Base-by-base conservation (phyloP, 2,888 invertebrate genomes). In the Cantharis rufa region DNA sequence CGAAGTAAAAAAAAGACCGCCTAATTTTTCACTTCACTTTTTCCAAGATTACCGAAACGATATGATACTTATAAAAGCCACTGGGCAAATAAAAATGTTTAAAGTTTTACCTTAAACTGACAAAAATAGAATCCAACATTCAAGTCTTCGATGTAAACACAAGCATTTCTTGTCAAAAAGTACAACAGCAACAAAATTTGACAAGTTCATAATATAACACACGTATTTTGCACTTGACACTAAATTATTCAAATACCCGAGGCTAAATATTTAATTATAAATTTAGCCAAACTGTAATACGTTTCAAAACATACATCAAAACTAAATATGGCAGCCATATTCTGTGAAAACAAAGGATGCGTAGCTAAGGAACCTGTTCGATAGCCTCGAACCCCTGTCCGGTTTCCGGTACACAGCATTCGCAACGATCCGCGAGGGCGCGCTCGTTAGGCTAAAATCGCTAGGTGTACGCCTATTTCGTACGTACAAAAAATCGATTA, bases 281-380 rank as follows among this genome's bases (percentile, higher is more conserved):
- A 85, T 85, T 87, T 84, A 82, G 82, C 84, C 82, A 84, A 87
- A 86, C 84, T 84, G 85, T 84, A 85, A 86, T 82, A 88, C 89
- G 89, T 89, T 89, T 91, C 91, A 93, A 93, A 93, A 93, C 93
- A 93, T 93, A 92, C 92, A 92, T 92, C 91, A 92, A 92, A 93
- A 90, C 93, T 92, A 93, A 94, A 94, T 93, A 94, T 93, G 94
- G 94, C 94, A 93, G 93, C 93, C 93, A 94, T 93, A 93, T 92
- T 92, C 92, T 91, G 91, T 92, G 91, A 93, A 93, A 94, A 93
- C 94, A 94, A 93, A 93, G 89, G 88, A 88, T 88, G 87, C 86
- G 85, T 88, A 88, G 87, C 88, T 86, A 86, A 84, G 88, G 87
- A 87, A 86, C 87, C 86, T 85, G 84, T 84, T 85, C 84, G 82